phyloP scores from a whole-genome alignment of 2,113 vertebrate genomes.

The Megalops atlanticus region DNA sequence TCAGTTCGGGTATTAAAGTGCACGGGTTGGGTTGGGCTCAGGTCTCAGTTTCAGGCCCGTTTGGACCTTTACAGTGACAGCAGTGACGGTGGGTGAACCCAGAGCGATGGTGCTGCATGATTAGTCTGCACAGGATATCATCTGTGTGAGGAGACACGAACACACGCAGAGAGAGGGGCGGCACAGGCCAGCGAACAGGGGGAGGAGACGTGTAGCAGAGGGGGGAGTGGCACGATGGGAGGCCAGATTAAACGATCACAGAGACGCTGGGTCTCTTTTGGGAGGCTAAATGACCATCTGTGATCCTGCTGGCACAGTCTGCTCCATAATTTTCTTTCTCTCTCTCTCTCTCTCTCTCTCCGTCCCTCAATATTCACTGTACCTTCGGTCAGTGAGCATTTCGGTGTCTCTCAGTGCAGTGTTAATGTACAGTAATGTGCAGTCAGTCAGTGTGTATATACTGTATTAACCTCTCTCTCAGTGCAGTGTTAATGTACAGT shows the following conservation, averaged over 20 bases:
- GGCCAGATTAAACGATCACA: constrained; percentile 63
- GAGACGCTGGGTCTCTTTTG: constrained; percentile 59
- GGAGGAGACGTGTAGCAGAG: constrained; percentile 38
- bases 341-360: constrained; percentile 9
- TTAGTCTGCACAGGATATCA: constrained; percentile 40
- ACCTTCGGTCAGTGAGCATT: constrained; percentile 18
- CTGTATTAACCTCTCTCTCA: too few relatives aligned
- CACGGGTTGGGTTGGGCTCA: too few relatives aligned
- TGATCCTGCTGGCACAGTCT: constrained; percentile 59
- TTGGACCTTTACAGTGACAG: too few relatives aligned
- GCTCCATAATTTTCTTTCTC: constrained; percentile 36
- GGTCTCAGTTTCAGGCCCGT: too few relatives aligned
- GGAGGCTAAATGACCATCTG: constrained; percentile 80
- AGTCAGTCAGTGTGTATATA: too few relatives aligned
- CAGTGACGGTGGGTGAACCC: too few relatives aligned
- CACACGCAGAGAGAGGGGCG: constrained; percentile 37
- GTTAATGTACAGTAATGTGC: too few relatives aligned
- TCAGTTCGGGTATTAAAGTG: too few relatives aligned
- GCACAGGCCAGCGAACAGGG: constrained; percentile 33
- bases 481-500: too few relatives aligned
- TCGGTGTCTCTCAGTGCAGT: too few relatives aligned
- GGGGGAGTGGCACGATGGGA: constrained; percentile 48
- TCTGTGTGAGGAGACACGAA: constrained; percentile 46
- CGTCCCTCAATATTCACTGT: constrained; percentile 2
- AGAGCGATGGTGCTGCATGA: too few relatives aligned